Base-by-base conservation (phyloP, 2,113 vertebrate genomes). In the Peromyscus maniculatus region DNA sequence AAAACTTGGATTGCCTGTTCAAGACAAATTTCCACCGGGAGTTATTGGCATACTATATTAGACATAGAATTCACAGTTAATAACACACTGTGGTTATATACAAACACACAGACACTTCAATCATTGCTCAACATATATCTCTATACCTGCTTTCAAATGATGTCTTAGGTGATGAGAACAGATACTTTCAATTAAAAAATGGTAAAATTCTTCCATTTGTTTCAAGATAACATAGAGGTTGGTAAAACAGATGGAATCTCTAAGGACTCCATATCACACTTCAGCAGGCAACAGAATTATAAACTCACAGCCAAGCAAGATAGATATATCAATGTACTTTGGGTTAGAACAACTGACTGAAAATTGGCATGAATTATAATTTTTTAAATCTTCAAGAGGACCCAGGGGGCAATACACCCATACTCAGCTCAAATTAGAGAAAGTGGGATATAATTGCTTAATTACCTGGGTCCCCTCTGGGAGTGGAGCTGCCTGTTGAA, bases 401-500 rank as follows among this genome's bases (percentile, higher is more conserved):
- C 80, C 71, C 2, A 33, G 7, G 11, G 17, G 52, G 24, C 15
- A 87, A 16, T 22, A 36, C 5, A 0, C 5, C 26, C 57, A 69
- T 22, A 3, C 8, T 4, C 6, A 83, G 31, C n/a, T 28, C 89
- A 94, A 92, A 91, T 94, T 86, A 86, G n/a, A 92, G 33, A 78
- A 79, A 55, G 64, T 2, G 57, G 8, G 1, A 74, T 49, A 75
- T 84, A 88, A 90, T 91, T 92, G n/a, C 46, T 88, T 87, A 17
- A 28, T 84, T 94, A 5, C 43, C 19, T 91, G 74, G 24, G 1
- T 7, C 10, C 77, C 89, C 80, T 55, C 31, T 62, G 21, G n/a
- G 91, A 15, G 59, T 59, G 95, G 33, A 97, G 57, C 17, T 78
- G 0, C 49, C 46, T 94, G 31, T 62, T 83, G n/a, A 72, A 92